Conservation (phyloP, 2,113 vertebrate species). For the Gallinago paraguaiae region DNA sequence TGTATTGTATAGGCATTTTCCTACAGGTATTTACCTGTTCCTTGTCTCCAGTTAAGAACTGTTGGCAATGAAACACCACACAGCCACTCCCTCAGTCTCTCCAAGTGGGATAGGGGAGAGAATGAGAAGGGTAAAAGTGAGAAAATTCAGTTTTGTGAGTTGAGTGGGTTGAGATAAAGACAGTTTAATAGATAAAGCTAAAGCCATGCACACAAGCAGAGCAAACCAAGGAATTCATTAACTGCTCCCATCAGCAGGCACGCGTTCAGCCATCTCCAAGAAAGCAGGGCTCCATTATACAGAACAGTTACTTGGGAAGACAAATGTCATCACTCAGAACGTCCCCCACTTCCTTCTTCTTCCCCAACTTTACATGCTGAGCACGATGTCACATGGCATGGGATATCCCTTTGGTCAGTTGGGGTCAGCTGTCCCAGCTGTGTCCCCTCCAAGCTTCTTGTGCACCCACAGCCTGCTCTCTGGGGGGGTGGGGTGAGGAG, state of each 20-base stretch:
- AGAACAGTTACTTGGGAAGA: not conserved
- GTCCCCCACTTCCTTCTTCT: not conserved
- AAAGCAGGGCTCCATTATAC: not conserved
- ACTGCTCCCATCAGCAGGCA: not conserved
- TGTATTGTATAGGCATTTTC: not conserved
- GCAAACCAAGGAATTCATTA: not conserved
- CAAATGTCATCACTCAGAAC: not conserved
- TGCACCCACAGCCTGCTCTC: not conserved
- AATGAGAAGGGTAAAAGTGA: not conserved
- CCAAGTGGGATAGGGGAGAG: not conserved
- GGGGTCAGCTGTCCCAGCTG: not conserved
- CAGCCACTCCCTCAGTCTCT: not conserved
- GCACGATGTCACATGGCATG: not conserved
- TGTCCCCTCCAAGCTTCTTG: not conserved
- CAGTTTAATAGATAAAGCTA: not conserved
- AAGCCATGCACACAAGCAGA: not conserved
- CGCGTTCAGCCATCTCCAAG: not conserved
- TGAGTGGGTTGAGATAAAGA: not conserved
- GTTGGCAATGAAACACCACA: not conserved
- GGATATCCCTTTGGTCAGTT: not conserved
- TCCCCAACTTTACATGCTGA: not conserved
- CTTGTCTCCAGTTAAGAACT: not conserved
- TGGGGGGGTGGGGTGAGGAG: not conserved
- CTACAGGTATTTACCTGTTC: not conserved
- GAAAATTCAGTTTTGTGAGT: not conserved